Evolutionary conservation across 2,797 vertebrate genomes (phyloP).

Genomic region (Alectoris magna): DNA sequence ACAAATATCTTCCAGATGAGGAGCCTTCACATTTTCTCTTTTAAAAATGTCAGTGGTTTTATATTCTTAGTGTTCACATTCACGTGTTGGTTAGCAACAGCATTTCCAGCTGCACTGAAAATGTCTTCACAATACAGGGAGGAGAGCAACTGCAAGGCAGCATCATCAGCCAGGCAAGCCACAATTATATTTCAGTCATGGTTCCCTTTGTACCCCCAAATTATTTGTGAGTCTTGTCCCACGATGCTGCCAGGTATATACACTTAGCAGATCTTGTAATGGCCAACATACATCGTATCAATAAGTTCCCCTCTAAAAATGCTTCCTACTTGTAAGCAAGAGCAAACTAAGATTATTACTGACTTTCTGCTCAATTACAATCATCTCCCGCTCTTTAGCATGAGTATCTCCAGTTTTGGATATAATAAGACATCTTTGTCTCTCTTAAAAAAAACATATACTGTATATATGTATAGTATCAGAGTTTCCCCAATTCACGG

Average conservation of each 20-base stretch:
- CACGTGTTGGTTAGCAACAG: conserved; percentile 63
- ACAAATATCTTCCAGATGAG: neutral
- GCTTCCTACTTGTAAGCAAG: neutral
- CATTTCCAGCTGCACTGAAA: conserved; percentile 64
- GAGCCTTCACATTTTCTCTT: neutral
- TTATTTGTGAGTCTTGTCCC: conserved; percentile 37
- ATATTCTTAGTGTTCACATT: neutral
- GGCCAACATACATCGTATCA: neutral
- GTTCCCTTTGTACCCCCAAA: conserved; percentile 29
- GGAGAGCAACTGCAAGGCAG: conserved; percentile 62
- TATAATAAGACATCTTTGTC: neutral
- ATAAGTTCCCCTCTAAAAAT: neutral
- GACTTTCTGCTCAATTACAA: conserved; percentile 45
- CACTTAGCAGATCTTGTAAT: neutral
- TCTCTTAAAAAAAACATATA: neutral
- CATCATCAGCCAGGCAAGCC: conserved; percentile 60
- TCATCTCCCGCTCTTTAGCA: neutral
- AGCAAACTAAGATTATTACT: neutral
- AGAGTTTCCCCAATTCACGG: neutral
- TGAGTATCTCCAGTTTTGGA: neutral
- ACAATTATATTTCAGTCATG: conserved; percentile 72
- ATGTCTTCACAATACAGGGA: conserved; percentile 59
- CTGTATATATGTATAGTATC: neutral
- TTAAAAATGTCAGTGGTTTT: conserved; percentile 1
- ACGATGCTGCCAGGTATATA: conserved; percentile 21